Conservation (phyloP, 2,113 vertebrate species). For the Cebidichthys violaceus region DNA sequence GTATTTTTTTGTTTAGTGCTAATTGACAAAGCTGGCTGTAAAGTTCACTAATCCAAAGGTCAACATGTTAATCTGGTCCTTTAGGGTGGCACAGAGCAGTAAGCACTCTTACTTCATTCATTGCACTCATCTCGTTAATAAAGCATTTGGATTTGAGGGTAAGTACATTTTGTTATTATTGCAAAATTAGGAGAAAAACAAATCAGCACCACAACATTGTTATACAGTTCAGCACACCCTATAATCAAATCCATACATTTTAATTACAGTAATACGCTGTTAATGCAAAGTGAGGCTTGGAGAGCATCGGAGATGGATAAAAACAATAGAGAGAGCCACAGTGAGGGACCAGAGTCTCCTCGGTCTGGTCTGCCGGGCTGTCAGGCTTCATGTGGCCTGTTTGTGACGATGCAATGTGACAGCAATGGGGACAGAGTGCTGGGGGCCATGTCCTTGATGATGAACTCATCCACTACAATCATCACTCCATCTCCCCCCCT, state of each 20-base stretch:
- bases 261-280: constrained; percentile 25
- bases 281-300: constrained; percentile 14
- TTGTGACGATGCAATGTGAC: constrained; percentile 79
- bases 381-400: constrained; percentile 67
- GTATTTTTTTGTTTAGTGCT: neutral
- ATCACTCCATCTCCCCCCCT: constrained; percentile 36
- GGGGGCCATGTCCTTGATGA: constrained; percentile 78
- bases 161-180: neutral
- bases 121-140: constrained; percentile 15
- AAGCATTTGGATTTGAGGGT: constrained; percentile 2
- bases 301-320: constrained; percentile 32
- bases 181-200: neutral
- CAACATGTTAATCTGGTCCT: neutral
- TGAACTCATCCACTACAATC: constrained; percentile 74
- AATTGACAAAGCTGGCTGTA: neutral
- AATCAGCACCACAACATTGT: neutral
- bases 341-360: constrained; percentile 47
- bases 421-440: constrained; percentile 74
- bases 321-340: constrained; percentile 43
- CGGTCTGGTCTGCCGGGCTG: constrained; percentile 59
- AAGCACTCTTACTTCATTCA: constrained; percentile 3
- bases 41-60: constrained; percentile 28
- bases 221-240: neutral
- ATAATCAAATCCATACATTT: constrained; percentile 16
- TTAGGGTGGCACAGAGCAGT: neutral